Evolutionary conservation across 2,797 vertebrate genomes (phyloP), one percentile per base, ranked within the genome.

Genomic region (Amphiprion clarkii): DNA sequence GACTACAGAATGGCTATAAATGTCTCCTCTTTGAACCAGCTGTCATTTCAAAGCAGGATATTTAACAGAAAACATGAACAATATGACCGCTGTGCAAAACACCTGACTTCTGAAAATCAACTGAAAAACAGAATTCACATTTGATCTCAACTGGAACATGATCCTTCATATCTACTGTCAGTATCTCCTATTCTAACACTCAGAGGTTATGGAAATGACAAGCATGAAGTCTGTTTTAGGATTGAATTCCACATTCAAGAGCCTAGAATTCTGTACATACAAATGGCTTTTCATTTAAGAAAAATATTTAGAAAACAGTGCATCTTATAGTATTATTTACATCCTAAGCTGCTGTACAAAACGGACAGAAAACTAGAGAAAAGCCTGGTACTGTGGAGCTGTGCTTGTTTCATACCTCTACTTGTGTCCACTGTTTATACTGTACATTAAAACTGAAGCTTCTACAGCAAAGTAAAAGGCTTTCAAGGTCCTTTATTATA

Each of bases 221-320:
- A 6, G 51, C 27, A 29, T 14, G 19, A 80, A 69, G 23, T 85
- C 62, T 49, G 62, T 31, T 88, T 63, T 78, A 64, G 60, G 68
- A 67, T 7, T 54, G 59, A 82, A 17, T 68, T 84, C 19, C 79
- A 85, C 88, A 87, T 90, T 87, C 79, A 80, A 69, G 55, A 78
- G 68, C 74, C 69, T 76, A 44, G 64, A 66, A 71, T 74, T 80
- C 76, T 88, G 71, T 90, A 88, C 87, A 91, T 9, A 76, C 10
- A 72, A 36, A 77, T 83, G 71, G 80, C 74, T 82, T 89, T 49
- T 78, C 65, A 63, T 68, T 81, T 82, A 87, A 31, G 61, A 87
- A 27, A 89, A 92, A 84, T 84, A 83, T 86, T 68, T 92, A 87
- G 83, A 90, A 91, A 93, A 93, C 86, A 91, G 85, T 90, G 89